Conservation (phyloP, 2,113 vertebrate species). For the Brevimyrus niger region DNA sequence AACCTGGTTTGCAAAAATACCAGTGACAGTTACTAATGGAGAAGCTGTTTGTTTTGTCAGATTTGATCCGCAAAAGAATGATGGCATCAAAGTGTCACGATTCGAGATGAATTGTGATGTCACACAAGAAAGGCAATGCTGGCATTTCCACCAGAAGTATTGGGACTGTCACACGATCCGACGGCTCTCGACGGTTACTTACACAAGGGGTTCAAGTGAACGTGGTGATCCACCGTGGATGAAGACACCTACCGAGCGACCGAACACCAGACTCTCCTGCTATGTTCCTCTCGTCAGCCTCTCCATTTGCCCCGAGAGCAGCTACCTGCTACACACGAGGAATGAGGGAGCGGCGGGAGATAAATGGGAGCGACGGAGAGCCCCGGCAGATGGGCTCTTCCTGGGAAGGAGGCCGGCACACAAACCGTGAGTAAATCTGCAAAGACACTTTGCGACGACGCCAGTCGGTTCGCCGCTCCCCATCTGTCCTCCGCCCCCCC, state of each 20-base stretch:
- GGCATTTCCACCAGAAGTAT: neutral
- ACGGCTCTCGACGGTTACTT: neutral
- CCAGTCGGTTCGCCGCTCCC: neutral
- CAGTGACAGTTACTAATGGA: neutral
- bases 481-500: constrained; percentile 14
- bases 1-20: neutral
- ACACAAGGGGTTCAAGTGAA: neutral
- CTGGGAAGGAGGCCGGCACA: neutral
- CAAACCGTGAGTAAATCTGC: constrained; percentile 13
- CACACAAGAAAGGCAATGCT: neutral
- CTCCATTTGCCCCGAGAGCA: neutral
- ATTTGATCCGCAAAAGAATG: neutral
- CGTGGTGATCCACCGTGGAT: neutral
- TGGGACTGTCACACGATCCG: neutral
- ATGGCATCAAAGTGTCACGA: neutral
- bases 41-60: neutral
- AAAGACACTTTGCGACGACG: constrained; percentile 12
- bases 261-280: neutral
- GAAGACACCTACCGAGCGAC: neutral
- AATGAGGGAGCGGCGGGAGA: neutral
- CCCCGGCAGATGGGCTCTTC: neutral
- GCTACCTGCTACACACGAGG: neutral
- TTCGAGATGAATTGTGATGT: neutral
- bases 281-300: neutral
- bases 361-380: neutral